Evolutionary conservation across 1,140 invertebrate genomes (phyloP).

Genomic region (Manduca sexta): DNA sequence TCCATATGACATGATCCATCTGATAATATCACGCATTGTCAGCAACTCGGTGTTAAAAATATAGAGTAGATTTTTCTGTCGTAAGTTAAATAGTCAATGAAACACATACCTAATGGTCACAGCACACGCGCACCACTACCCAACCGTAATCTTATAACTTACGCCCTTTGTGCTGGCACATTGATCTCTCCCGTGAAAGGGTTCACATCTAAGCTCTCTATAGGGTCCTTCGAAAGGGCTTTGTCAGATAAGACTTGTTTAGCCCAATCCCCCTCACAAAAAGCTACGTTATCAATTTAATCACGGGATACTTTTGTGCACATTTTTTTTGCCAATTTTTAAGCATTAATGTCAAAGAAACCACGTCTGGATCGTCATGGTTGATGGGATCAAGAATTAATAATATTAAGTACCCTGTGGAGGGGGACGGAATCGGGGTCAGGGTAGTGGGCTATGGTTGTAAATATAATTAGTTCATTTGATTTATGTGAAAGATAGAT

Average conservation of each 20-base stretch:
- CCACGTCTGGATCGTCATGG: constrained; percentile 13
- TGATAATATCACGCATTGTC: too few relatives aligned
- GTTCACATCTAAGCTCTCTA: constrained; percentile 44
- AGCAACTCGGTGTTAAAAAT: too few relatives aligned
- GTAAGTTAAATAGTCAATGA: too few relatives aligned
- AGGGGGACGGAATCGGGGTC: background rate
- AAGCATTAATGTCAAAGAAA: constrained; percentile 21
- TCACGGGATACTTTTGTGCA: constrained; percentile 47
- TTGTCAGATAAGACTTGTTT: constrained; percentile 56
- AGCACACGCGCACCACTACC: too few relatives aligned
- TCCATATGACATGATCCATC: too few relatives aligned
- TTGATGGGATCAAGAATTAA: constrained; percentile 31
- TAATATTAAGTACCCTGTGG: constrained; percentile 30
- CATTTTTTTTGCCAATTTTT: constrained; percentile 26
- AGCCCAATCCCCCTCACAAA: constrained; percentile 46
- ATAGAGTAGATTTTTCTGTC: too few relatives aligned
- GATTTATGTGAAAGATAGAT: too few relatives aligned
- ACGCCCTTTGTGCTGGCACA: constrained; percentile 7
- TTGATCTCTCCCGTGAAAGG: constrained; percentile 50
- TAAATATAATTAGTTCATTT: too few relatives aligned
- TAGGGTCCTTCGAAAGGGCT: constrained; percentile 40
- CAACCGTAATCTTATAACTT: constrained; percentile 9
- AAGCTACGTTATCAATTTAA: constrained; percentile 58
- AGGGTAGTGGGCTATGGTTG: too few relatives aligned
- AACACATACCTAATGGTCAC: too few relatives aligned